Evolutionary conservation across 2,888 invertebrate genomes (phyloP), one percentile per base, ranked within the genome.

Genomic region (Hemithea aestivaria): DNA sequence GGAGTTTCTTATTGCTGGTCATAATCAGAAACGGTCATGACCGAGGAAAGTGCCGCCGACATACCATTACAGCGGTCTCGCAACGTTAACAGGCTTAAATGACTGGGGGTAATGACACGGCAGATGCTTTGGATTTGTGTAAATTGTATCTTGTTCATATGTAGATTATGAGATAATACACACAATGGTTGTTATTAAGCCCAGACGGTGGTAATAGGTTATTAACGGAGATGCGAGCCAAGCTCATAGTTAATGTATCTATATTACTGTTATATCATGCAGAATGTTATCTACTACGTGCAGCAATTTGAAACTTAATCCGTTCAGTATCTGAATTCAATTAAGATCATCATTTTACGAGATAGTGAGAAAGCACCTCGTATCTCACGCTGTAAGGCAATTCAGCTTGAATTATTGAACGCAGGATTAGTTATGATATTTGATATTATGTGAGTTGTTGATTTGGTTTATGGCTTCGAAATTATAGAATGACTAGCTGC

Each of bases 61-160:
- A 64, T 62, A 59, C 70, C 71, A 77, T 82, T 75, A 82, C 65
- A 63, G 58, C 69, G 69, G 73, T 70, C 69, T 67, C 64, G 64
- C 64, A 58, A 61, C 69, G 73, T 80, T 85, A 85, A 84, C 81
- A 75, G 73, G 79, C 79, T 77, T 72, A 79, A 82, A 82, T 75
- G 73, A 73, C 65, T 56, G 64, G 64, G 83, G 76, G 70, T 84
- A 85, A 85, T 79, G 85, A 84, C 84, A 76, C 61, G 75, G 70
- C 81, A 83, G 82, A 78, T 84, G 84, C 65, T 69, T 72, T 62
- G 66, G 75, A 75, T 75, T 73, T 68, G 71, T 72, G 67, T 74
- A 72, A 77, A 80, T 73, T 74, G 72, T 69, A 64, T 65, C 57
- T 58, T 43, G 48, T 43, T 44, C 50, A 35, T 55, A 56, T 60